A percentile compares a stretch with the other conserved stretches of the same genome.
Evolutionary conservation across 1,140 invertebrate genomes (phyloP).

Genomic region (Heliconius hermathena): DNA sequence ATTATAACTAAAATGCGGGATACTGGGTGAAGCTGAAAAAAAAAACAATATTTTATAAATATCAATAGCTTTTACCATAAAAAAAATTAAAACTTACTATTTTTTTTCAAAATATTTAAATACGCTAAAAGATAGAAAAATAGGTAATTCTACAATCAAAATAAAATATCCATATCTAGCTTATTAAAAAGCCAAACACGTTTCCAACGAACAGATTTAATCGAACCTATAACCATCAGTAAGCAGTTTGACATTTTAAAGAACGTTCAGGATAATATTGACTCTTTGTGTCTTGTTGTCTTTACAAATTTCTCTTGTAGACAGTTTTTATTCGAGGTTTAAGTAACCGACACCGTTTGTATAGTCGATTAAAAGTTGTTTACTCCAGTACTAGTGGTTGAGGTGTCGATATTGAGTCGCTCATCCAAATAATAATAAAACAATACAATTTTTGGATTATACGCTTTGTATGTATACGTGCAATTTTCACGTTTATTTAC

Average conservation of each 20-base stretch:
- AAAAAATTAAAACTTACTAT: neutral
- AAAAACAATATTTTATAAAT: too few species aligned
- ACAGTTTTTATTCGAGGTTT: constrained; percentile 43
- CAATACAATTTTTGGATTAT: neutral
- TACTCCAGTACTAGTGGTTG: constrained; percentile 31
- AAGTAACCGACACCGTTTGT: constrained; percentile 48
- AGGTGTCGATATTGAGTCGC: neutral
- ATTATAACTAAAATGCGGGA: too few species aligned
- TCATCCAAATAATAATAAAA: neutral
- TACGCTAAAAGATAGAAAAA: too few species aligned
- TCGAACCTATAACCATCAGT: constrained; percentile 7
- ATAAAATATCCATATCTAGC: neutral
- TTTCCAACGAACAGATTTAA: neutral
- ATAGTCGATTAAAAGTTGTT: constrained; percentile 50
- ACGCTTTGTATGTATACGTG: neutral
- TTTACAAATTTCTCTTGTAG: constrained; percentile 50
- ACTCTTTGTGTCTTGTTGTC: constrained; percentile 45
- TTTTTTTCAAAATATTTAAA: too few species aligned
- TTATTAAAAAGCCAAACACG: neutral
- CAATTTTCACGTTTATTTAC: too few species aligned
- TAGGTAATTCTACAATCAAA: neutral
- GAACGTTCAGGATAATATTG: constrained; percentile 44
- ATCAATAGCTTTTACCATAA: neutral
- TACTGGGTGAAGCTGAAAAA: too few species aligned
- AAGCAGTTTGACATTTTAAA: constrained; percentile 36